These are phyloP conservation scores for Vicugna pacos DNA, from an alignment of 2,113 vertebrate species.

Conservation along the genomic window DNA sequence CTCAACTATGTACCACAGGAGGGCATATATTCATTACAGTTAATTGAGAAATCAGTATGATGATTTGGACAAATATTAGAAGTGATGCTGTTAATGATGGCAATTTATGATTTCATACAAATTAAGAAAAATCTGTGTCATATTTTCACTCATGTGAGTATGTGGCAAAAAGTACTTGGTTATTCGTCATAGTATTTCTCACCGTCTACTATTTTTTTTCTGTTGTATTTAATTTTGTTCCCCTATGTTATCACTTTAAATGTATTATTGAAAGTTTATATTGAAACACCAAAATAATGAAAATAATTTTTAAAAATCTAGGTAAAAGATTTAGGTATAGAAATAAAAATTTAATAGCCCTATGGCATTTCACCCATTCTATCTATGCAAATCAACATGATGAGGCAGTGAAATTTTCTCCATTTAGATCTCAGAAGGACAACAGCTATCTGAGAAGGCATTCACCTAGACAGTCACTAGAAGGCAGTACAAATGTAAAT, in stretches of 20 bases:
- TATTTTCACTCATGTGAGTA: background rate
- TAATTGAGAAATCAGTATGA: slow-evolving; percentile 54
- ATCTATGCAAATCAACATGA: background rate
- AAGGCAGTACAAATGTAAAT: background rate
- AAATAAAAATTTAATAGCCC: background rate
- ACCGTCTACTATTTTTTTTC: background rate
- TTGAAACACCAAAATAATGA: background rate
- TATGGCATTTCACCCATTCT: background rate
- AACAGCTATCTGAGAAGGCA: background rate
- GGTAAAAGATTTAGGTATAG: background rate
- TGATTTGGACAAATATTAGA: slow-evolving; percentile 48
- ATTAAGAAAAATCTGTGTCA: background rate
- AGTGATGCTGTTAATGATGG: background rate
- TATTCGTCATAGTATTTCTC: background rate
- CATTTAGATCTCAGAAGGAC: background rate
- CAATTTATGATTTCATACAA: slow-evolving; percentile 8
- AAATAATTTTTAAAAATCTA: background rate
- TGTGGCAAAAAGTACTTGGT: background rate
- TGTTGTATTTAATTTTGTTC: background rate
- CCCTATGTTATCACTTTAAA: background rate
- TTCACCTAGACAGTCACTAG: background rate
- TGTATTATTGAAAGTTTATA: background rate
- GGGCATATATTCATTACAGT: slow-evolving; percentile 46
- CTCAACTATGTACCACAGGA: slow-evolving; percentile 56
- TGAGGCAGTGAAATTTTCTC: background rate